These are phyloP conservation scores for Lasiurus cinereus DNA, from an alignment of 2,113 vertebrate species.

Conservation along the genomic window DNA sequence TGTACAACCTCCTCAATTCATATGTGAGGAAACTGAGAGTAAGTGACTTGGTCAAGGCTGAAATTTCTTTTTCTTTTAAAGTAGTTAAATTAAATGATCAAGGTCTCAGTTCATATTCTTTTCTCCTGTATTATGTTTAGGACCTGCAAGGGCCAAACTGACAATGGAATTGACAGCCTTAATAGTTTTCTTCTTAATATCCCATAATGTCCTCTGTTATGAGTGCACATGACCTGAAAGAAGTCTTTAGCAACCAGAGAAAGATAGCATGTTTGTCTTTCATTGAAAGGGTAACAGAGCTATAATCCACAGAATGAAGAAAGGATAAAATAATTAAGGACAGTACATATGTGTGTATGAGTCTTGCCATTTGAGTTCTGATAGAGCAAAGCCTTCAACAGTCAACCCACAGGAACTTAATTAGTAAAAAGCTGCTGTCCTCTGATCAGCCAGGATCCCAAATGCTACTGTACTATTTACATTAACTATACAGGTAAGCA, in stretches of 20 bases:
- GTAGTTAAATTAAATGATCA: not conserved
- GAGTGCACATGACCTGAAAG: not conserved
- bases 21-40: not conserved
- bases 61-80: too few species aligned
- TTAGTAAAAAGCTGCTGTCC: slow-evolving; percentile 75
- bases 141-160: not conserved
- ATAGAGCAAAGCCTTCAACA: slow-evolving; percentile 67
- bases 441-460: slow-evolving; percentile 73
- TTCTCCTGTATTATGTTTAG: not conserved
- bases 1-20: not conserved
- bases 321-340: slow-evolving; percentile 56
- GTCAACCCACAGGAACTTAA: slow-evolving; percentile 71
- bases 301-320: slow-evolving; percentile 29
- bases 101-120: not conserved
- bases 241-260: not conserved
- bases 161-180: not conserved
- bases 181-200: not conserved
- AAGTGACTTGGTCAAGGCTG: not conserved
- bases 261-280: not conserved
- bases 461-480: not conserved
- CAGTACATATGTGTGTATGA: slow-evolving; percentile 45
- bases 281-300: not conserved
- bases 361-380: slow-evolving; percentile 70
- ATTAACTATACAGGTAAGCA: not conserved
- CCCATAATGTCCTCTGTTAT: not conserved